Conservation (phyloP, 2,888 invertebrate genomes). For the Phymatocera aterrima region DNA sequence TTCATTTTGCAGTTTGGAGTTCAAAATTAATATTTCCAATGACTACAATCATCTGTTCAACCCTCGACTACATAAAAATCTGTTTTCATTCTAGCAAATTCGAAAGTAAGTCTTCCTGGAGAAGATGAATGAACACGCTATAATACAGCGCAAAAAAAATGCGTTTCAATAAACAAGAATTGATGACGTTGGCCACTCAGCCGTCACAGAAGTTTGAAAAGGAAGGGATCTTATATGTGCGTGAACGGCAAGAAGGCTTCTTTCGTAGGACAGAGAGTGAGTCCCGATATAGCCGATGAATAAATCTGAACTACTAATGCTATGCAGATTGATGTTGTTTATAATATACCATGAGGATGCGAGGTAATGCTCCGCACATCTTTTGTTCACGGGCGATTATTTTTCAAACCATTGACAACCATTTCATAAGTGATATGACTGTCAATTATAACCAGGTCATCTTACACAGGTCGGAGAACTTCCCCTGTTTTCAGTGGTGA, state of each 20-base stretch:
- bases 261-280: conserved; percentile 94
- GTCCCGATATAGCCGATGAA: conserved; percentile 64
- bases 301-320: conserved; percentile 38
- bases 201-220: conserved; percentile 93
- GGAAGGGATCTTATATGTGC: conserved; percentile 90
- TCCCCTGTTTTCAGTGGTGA: too few relatives aligned
- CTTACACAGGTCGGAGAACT: too few relatives aligned
- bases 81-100: conserved; percentile 41
- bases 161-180: conserved; percentile 94
- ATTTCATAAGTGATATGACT: too few relatives aligned
- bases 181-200: conserved; percentile 90
- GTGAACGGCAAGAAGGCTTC: conserved; percentile 93
- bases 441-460: too few relatives aligned
- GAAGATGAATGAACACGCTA: conserved; percentile 28
- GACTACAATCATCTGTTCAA: background rate
- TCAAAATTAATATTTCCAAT: background rate
- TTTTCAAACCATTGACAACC: too few relatives aligned
- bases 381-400: too few relatives aligned
- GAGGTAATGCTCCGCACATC: too few relatives aligned
- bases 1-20: background rate
- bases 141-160: conserved; percentile 74
- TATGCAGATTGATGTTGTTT: conserved; percentile 29
- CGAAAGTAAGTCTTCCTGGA: conserved; percentile 18
- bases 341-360: too few relatives aligned
- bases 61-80: background rate